Evolutionary conservation across 2,797 vertebrate species (phyloP), one percentile per base, ranked within the genome.

Genomic region (Chiroxiphia lanceolata): DNA sequence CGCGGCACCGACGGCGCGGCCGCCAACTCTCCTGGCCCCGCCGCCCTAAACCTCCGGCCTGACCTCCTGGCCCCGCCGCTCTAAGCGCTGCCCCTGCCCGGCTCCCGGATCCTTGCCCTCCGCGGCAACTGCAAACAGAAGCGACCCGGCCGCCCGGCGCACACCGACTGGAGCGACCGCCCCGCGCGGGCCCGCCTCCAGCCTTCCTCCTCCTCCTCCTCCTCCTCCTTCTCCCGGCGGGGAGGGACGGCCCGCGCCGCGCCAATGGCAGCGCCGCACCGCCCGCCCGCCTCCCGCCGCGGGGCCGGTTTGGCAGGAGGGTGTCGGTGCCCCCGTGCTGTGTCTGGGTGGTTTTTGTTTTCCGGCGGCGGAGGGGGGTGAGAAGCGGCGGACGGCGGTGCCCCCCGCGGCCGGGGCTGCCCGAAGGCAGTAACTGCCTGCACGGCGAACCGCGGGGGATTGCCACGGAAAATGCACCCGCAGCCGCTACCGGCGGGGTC

Each of bases 131-230:
- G 61, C 87, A 83, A 79, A 47, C 84, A 60, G 86, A 92, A 88
- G 74, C 93, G 23, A 96, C 96, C 93, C 92, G 51, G 56, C 94
- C 72, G 85, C 89, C 89, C 89, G 59, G 77, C 96, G 97, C 97
- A 91, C 97, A 97, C 96, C 98, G 98, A 98, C 98, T 98, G 98
- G 98, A 98, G 98, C 98, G 98, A 98, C 95, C 98, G 98, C 96
- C 98, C 95, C 95, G 98, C 92, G n/a, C 94, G 95, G 98, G 45
- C 97, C 92, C 95, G 90, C 95, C 94, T 89, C 90, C 95, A 85
- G 92, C 83, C 92, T 71, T 68, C 63, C 68, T 71, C 31, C 59
- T 61, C 48, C 45, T 69, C 83, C 87, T 64, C 57, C 65, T 90
- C 71, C 34, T 81, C 90, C 76, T 54, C 56, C 59, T 54, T 83